Base-by-base conservation (phyloP, 2,888 invertebrate genomes). In the Ctenicera cuprea region DNA sequence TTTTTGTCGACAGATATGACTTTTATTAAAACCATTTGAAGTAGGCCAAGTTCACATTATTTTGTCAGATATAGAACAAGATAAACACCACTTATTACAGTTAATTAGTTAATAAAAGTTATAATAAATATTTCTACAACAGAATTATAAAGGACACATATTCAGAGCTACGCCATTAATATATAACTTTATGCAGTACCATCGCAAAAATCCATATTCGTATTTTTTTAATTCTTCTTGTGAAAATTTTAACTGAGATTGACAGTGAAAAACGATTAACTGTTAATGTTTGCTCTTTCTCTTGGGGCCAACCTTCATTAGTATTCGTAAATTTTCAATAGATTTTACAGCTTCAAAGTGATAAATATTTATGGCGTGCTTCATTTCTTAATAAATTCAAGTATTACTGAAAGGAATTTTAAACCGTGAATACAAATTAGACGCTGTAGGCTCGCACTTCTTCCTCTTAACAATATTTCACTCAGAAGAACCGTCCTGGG, bases 381-480 rank as follows among this genome's bases (percentile, higher is more conserved):
- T 63, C 45, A 63, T 63, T 63, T 63, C 48, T 45, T 48, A 63
- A 63, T 63, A 48, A 63, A 63, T 63, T 63, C 48, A 63, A 54
- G 54, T 30, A 54, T 54, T 54, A 54, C 54, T 54, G 30, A n/a
- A 50, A 54, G 30, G 22, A 54, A 22, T 54, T 54, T 54, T 54
- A 14, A 52, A 52, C n/a, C 14, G 5, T 54, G 54, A 54, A 54
- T 54, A 54, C 54, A 54, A 54, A 54, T 54, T 54, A 54, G 54
- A 54, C n/a, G 33, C 30, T 54, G 54, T 30, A 54, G 5, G 8
- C 18, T 18, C 26, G 52, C 14, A 54, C 30, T 30, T 30, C 54
- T 54, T 26, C 26, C 20, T 9, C 54, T 33, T 54, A 30, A 30
- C 30, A 52, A 52, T 33, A 30, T 54, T 30, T 54, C 30, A n/a